phyloP scores from a whole-genome alignment of 2,113 vertebrate genomes.

The Excalfactoria chinensis region DNA sequence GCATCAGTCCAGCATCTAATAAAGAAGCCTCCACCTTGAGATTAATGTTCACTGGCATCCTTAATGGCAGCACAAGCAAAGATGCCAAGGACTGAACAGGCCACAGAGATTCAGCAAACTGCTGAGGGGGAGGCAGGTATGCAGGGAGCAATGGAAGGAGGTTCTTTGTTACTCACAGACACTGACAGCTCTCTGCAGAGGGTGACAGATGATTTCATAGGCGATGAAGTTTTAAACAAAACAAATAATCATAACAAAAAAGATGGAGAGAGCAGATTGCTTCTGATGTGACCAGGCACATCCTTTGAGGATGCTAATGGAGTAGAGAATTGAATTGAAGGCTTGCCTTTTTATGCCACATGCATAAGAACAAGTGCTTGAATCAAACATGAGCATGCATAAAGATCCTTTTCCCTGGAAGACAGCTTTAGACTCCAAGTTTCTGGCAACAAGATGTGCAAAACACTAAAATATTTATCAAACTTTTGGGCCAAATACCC shows the following conservation, averaged over 20 bases:
- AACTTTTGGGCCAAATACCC: background rate
- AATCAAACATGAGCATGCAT: conserved; percentile 55
- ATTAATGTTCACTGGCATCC: conserved; percentile 19
- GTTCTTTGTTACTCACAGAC: background rate
- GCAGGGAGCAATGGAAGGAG: background rate
- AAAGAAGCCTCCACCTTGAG: background rate
- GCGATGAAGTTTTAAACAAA: conserved; percentile 24
- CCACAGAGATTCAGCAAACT: background rate
- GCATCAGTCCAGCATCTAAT: background rate
- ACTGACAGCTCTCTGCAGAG: background rate
- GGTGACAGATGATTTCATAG: background rate
- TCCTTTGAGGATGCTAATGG: conserved; percentile 39
- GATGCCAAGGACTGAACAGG: conserved; percentile 5
- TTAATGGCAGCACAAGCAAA: background rate
- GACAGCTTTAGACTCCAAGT: background rate
- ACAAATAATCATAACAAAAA: background rate
- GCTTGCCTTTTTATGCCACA: background rate
- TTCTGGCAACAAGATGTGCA: conserved; percentile 10
- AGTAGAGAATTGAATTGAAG: conserved; percentile 34
- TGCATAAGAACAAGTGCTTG: background rate
- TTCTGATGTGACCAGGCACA: conserved; percentile 31
- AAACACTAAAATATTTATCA: conserved; percentile 44
- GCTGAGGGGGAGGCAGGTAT: background rate
- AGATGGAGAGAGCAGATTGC: background rate
- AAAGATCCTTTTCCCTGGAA: conserved; percentile 25